A percentile compares a stretch with the other conserved stretches of the same genome.
Evolutionary conservation across 2,888 invertebrate species (phyloP).

Genomic region (Aquatica leii): DNA sequence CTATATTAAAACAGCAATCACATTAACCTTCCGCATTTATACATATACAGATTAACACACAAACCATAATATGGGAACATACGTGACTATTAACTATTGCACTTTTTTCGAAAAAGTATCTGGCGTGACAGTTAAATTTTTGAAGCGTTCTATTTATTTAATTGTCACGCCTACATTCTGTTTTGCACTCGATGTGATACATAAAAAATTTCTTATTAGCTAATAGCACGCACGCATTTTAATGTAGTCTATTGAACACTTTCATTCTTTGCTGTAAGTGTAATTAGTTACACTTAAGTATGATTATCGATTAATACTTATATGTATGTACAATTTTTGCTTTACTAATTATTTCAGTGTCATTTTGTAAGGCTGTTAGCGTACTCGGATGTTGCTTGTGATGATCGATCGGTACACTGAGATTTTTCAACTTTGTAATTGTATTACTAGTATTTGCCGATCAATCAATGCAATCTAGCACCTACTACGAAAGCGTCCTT

Average conservation of each 20-base stretch:
- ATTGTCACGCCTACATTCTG: slow-evolving; percentile 17
- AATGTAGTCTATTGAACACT: slow-evolving; percentile 56
- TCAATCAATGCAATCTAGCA: too few species aligned
- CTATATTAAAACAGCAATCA: slow-evolving; percentile 50
- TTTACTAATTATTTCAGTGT: slow-evolving; percentile 51
- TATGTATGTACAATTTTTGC: slow-evolving; percentile 51
- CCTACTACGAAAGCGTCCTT: too few species aligned
- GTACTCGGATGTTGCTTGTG: background rate
- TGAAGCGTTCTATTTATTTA: too few species aligned
- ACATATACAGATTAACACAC: slow-evolving; percentile 7
- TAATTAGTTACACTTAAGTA: slow-evolving; percentile 31
- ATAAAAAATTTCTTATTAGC: background rate
- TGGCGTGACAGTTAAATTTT: too few species aligned
- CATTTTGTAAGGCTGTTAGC: slow-evolving; percentile 33
- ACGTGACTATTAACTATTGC: slow-evolving; percentile 1
- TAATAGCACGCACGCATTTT: slow-evolving; percentile 47
- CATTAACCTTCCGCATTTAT: slow-evolving; percentile 13
- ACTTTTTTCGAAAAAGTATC: too few species aligned
- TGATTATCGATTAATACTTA: slow-evolving; percentile 43
- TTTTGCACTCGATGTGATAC: slow-evolving; percentile 9
- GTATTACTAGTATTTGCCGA: too few species aligned
- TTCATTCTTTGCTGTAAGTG: slow-evolving; percentile 48
- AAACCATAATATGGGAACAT: background rate
- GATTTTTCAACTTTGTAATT: too few species aligned
- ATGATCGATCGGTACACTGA: too few species aligned